A percentile compares a stretch with the other conserved stretches of the same genome.
Evolutionary conservation across 2,113 vertebrate species (phyloP).

Genomic region (Chaenocephalus aceratus): DNA sequence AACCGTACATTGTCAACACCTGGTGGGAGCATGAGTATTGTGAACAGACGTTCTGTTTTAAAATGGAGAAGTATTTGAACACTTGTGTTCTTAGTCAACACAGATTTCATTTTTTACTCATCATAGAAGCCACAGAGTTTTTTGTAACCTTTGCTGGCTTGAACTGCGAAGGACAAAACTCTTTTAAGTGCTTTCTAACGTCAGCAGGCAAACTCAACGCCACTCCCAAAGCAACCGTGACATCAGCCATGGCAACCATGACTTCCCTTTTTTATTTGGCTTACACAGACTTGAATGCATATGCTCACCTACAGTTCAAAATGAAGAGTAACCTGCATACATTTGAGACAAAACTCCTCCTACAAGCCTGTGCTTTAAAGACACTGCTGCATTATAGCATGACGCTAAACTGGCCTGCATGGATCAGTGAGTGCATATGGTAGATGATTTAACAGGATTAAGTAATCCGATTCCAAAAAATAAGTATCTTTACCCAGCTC

Average conservation of each 20-base stretch:
- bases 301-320: conserved; percentile 8
- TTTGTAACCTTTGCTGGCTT: conserved; percentile 4
- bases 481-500: too few relatives aligned
- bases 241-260: conserved; percentile 59
- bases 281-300: background rate
- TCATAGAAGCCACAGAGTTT: conserved; percentile 36
- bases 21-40: conserved; percentile 29
- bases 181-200: conserved; percentile 31
- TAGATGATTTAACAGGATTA: background rate
- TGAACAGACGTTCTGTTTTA: conserved; percentile 28
- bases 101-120: conserved; percentile 30
- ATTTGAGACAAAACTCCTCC: background rate
- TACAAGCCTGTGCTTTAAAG: conserved; percentile 3
- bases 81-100: conserved; percentile 17
- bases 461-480: too few relatives aligned
- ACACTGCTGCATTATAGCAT: conserved; percentile 1
- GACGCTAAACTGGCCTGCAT: background rate
- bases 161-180: conserved; percentile 47
- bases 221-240: conserved; percentile 31
- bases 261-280: conserved; percentile 37
- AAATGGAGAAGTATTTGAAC: conserved; percentile 34
- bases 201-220: conserved; percentile 22
- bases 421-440: background rate
- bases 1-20: conserved; percentile 36
- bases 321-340: background rate